Evolutionary conservation across 1,140 invertebrate genomes (phyloP), one percentile per base, ranked within the genome.

Genomic region (Brachionus plicatilis): DNA sequence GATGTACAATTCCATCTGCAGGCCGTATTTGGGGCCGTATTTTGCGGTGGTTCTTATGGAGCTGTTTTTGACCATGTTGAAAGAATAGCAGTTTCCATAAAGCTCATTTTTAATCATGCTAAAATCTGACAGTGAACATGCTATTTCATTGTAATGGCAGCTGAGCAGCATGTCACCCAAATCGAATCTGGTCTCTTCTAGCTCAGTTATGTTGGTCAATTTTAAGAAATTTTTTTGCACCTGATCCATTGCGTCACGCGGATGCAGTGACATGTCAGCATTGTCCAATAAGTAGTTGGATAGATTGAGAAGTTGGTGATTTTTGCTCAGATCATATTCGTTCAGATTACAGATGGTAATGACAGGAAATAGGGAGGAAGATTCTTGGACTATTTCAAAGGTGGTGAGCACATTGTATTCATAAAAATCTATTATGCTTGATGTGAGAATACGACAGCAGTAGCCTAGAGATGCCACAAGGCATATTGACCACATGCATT

Each of bases 401-500:
- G 65, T 68, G 11, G 79, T 82, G 14, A 65, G 20, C 11, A 82
- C 79, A 45, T 45, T 20, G 41, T 82, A 82, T 60, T 82, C 65
- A 68, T 65, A 82, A 17, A 43, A 82, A 9, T 82, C 79, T 29
- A 17, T 65, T 45, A 82, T 68, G 43, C 65, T 82, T 27, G 53
- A 68, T 20, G 65, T 82, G 2, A 82, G 45, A 65, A 82, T 68
- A 37, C 53, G 65, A 43, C 53, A 82, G 12, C 79, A 82, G 7
- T 82, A 82, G 29, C 79, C 79, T 6, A 68, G n/a, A 8, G 79
- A 82, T 41, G 65, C 79, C 12, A 82, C 9, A 17, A 82, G 27
- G 14, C 79, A 82, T 27, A 82, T 82, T 68, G 79, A 65, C 53
- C 65, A 82, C 53, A 82, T 82, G n/a, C 60, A 29, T 43, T 82